Conservation (phyloP, 2,888 invertebrate species). For the Catocala nupta region DNA sequence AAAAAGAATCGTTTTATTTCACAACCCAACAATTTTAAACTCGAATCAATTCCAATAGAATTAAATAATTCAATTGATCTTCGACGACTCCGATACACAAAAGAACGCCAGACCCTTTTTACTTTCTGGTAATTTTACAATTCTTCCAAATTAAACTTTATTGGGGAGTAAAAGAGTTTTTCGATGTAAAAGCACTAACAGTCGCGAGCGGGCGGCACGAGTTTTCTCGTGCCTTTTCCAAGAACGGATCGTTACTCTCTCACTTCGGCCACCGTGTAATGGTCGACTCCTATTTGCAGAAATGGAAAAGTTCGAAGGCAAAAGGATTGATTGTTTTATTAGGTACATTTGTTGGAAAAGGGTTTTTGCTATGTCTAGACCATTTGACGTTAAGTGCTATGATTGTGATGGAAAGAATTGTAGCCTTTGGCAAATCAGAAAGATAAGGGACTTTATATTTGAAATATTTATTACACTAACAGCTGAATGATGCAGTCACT, state of each 20-base stretch:
- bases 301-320: constrained; percentile 14
- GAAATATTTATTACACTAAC: too few species aligned
- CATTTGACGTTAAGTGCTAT: too few species aligned
- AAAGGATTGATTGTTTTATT: constrained; percentile 4
- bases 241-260: constrained; percentile 23
- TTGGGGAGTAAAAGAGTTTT: constrained; percentile 29
- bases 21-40: background rate
- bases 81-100: constrained; percentile 3
- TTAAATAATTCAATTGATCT: constrained; percentile 6
- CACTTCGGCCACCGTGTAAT: constrained; percentile 17
- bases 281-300: constrained; percentile 18
- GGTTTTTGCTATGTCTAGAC: background rate
- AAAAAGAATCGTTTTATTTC: too few species aligned
- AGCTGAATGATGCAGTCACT: too few species aligned
- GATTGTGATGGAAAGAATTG: too few species aligned
- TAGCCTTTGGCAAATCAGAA: too few species aligned
- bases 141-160: constrained; percentile 32
- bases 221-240: constrained; percentile 26
- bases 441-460: too few species aligned
- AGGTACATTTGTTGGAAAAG: background rate
- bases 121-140: constrained; percentile 5
- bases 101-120: constrained; percentile 17
- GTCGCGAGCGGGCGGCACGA: constrained; percentile 24
- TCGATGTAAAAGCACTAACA: constrained; percentile 32
- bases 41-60: background rate